Conservation (phyloP, 2,888 invertebrate genomes). For the Asteroscopus sphinx region DNA sequence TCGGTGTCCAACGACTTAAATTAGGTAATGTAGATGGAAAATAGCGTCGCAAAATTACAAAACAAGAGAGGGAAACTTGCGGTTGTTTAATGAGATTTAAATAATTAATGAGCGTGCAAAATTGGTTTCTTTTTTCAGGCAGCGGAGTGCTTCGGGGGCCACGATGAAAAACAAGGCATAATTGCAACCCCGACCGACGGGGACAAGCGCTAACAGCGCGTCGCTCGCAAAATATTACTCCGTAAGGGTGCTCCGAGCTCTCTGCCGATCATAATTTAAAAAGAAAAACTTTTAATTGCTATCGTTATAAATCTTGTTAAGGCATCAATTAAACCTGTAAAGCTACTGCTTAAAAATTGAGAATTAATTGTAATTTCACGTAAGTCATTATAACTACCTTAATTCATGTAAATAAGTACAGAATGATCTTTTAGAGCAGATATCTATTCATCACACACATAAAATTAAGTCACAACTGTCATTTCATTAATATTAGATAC, state of each 20-base stretch:
- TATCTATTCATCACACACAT: no score
- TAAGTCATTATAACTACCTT: not conserved
- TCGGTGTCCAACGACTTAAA: conserved; percentile 75
- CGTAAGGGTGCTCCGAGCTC: conserved; percentile 66
- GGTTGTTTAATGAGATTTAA: conserved; percentile 89
- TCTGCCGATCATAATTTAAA: conserved; percentile 72
- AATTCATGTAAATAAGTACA: not conserved
- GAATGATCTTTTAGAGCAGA: no score
- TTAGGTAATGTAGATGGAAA: conserved; percentile 69
- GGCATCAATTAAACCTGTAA: conserved; percentile 72
- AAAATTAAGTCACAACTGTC: not conserved
- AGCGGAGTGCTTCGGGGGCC: conserved; percentile 75
- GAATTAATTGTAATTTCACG: conserved; percentile 22
- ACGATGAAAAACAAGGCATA: conserved; percentile 84
- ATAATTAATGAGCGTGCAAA: conserved; percentile 90
- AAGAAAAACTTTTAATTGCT: conserved; percentile 78
- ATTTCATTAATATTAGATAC: not conserved
- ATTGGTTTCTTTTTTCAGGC: conserved; percentile 88
- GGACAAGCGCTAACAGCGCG: conserved; percentile 60
- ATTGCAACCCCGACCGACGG: conserved; percentile 80
- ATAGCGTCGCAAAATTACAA: conserved; percentile 79
- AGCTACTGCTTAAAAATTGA: conserved; percentile 44
- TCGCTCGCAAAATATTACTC: conserved; percentile 59
- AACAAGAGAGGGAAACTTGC: conserved; percentile 82
- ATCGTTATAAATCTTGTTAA: conserved; percentile 73